Evolutionary conservation across 2,797 vertebrate genomes (phyloP).

Genomic region (Cyprinella venusta): DNA sequence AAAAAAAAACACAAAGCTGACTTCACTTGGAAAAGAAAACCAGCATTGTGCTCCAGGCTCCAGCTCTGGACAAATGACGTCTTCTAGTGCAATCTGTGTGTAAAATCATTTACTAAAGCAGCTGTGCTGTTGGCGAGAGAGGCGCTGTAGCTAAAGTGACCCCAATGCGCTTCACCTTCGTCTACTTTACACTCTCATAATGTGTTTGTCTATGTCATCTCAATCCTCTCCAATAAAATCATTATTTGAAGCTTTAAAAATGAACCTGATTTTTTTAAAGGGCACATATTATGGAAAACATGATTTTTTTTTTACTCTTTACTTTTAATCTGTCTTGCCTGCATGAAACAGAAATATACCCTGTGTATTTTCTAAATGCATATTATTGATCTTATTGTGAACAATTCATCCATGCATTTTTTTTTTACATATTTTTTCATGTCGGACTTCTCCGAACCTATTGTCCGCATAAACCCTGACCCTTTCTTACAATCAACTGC

Average conservation of each 20-base stretch:
- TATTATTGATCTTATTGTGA: not conserved
- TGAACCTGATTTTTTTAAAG: too few relatives aligned
- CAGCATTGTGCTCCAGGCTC: slow-evolving; percentile 71
- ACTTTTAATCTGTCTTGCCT: not conserved
- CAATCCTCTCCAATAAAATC: slow-evolving; percentile 29
- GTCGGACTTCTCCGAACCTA: not conserved
- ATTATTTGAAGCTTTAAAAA: slow-evolving; percentile 12
- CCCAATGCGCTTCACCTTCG: not conserved
- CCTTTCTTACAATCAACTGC: not conserved
- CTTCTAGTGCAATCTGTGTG: slow-evolving; percentile 69
- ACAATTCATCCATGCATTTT: not conserved
- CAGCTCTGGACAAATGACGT: slow-evolving; percentile 73
- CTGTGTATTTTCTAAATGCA: not conserved
- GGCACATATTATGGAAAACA: not conserved
- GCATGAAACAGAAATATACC: not conserved
- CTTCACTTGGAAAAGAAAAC: slow-evolving; percentile 72
- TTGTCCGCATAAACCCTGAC: not conserved
- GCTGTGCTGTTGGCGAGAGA: slow-evolving; percentile 74
- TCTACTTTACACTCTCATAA: slow-evolving; percentile 23
- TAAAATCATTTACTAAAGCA: slow-evolving; percentile 73
- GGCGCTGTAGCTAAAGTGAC: slow-evolving; percentile 52
- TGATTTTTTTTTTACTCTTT: not conserved
- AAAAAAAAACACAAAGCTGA: slow-evolving; percentile 57
- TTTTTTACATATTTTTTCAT: too few relatives aligned
- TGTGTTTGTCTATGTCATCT: slow-evolving; percentile 48